These are phyloP conservation scores for Austrofundulus limnaeus DNA, from an alignment of 2,113 vertebrate genomes.

Conservation along the genomic window DNA sequence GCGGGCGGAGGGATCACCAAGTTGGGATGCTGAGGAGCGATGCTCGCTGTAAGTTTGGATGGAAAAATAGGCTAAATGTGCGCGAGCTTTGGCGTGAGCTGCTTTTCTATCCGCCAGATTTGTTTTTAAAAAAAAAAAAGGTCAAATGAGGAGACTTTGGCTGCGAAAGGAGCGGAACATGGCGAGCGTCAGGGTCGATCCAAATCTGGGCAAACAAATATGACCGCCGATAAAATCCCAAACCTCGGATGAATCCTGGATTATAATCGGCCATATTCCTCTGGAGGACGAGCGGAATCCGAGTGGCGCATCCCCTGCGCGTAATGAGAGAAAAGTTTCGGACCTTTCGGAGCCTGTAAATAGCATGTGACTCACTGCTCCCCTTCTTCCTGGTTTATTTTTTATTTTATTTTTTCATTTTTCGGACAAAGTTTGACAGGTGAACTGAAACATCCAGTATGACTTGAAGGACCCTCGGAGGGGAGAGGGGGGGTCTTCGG, in stretches of 20 bases:
- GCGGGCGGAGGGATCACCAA: conserved; percentile 48
- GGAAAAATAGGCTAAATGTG: conserved; percentile 8
- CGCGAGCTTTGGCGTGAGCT: conserved; percentile 13
- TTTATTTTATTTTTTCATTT: no score
- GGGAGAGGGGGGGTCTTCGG: conserved; percentile 4
- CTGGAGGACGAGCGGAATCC: background rate
- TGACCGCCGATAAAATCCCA: conserved; percentile 34
- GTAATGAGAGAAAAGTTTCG: conserved; percentile 77
- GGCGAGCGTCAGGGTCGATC: conserved; percentile 30
- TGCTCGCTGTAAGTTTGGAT: conserved; percentile 48
- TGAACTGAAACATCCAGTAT: conserved; percentile 36
- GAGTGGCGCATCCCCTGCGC: conserved; percentile 47
- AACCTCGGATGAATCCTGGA: conserved; percentile 36
- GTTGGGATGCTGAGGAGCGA: conserved; percentile 56
- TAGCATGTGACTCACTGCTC: conserved; percentile 43
- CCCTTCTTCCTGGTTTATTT: no score
- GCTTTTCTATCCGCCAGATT: no score
- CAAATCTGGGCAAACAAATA: conserved; percentile 42
- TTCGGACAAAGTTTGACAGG: conserved; percentile 48
- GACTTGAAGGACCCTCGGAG: conserved; percentile 51
- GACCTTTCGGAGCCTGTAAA: conserved; percentile 48
- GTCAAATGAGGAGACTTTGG: conserved; percentile 16
- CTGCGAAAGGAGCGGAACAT: conserved; percentile 25
- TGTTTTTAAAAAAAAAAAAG: no score
- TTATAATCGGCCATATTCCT: background rate